A percentile compares a stretch with the other conserved stretches of the same genome.
Evolutionary conservation across 1,140 invertebrate genomes (phyloP).

Genomic region (Drosophila trapezifrons): DNA sequence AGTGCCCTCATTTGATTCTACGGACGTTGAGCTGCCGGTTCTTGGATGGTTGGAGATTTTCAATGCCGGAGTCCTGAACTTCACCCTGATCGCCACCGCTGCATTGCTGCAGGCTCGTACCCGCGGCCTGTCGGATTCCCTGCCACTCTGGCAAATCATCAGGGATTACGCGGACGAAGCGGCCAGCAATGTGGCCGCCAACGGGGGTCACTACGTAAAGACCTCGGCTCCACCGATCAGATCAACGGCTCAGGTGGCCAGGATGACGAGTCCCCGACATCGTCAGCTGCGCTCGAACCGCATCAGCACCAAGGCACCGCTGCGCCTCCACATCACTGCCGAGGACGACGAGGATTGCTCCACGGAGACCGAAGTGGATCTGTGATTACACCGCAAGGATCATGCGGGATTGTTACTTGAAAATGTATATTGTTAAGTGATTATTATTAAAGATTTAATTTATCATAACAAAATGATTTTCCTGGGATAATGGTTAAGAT

Average conservation of each 20-base stretch:
- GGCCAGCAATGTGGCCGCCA: constrained; percentile 51
- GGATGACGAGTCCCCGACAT: constrained; percentile 4
- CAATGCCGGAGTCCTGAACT: constrained; percentile 69
- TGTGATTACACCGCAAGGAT: constrained; percentile 17
- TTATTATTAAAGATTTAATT: constrained; percentile 1
- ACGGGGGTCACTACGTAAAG: constrained; percentile 48
- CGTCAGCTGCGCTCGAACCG: constrained; percentile 1
- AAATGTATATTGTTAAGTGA: not conserved
- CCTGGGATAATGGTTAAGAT: not conserved
- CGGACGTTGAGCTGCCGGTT: constrained; percentile 36
- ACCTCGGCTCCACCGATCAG: not conserved
- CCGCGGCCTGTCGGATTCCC: constrained; percentile 41
- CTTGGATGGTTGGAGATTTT: constrained; percentile 64
- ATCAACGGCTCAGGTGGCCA: not conserved
- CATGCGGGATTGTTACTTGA: not conserved
- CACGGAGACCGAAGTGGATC: constrained; percentile 4
- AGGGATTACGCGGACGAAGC: constrained; percentile 65
- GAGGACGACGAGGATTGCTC: constrained; percentile 65
- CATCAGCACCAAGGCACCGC: constrained; percentile 29
- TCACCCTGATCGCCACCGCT: constrained; percentile 64
- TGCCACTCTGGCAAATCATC: constrained; percentile 68
- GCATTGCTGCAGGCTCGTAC: constrained; percentile 47
- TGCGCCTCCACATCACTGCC: constrained; percentile 61
- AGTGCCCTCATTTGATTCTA: constrained; percentile 29
- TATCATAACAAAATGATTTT: not conserved